Base-by-base conservation (phyloP, 2,797 vertebrate genomes). In the Rhinichthys osculus region DNA sequence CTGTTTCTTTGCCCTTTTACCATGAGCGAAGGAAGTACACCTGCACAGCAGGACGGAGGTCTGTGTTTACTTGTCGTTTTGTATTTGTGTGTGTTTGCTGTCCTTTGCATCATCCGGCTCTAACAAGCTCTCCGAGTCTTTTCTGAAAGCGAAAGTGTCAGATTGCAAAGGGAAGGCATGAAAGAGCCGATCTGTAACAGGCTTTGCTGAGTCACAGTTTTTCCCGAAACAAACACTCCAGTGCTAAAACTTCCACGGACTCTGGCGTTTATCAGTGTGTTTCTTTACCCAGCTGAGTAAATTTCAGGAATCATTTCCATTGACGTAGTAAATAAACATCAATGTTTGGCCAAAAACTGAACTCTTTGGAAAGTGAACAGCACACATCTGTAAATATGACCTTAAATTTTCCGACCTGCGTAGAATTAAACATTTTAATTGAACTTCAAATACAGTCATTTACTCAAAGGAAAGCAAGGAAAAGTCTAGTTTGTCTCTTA, bases 151-250 rank as follows among this genome's bases (percentile, higher is more conserved):
- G 50, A 88, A 81, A 86, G 33, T 59, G 66, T 54, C 44, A 38
- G 35, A 69, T 71, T 67, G 71, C 74, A 57, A 88, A 90, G 84
- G 84, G 90, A 92, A 90, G 92, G 89, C 90, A 89, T 30, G 87
- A 92, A 81, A 90, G 88, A 85, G 76, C n/a, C 33, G 17, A 79
- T 79, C 76, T 85, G 76, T 70, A 69, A 71, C 27, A 23, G 74
- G 83, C n/a, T 85, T 85, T 85, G 66, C 83, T 38, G 64, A 85
- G 66, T 85, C 64, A 38, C 82, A 74, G 57, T 83, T 50, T 74
- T 50, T 64, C 13, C 27, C 7, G 40, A 19, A 66, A 69, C 73
- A 78, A 54, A 70, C 35, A 21, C 69, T 33, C n/a, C 42, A 74
- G 17, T 40, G 62, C 83, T 78, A 72, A 38, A 84, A 40, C 74